Conservation (phyloP, 2,888 invertebrate genomes). For the Parnassius orleans region DNA sequence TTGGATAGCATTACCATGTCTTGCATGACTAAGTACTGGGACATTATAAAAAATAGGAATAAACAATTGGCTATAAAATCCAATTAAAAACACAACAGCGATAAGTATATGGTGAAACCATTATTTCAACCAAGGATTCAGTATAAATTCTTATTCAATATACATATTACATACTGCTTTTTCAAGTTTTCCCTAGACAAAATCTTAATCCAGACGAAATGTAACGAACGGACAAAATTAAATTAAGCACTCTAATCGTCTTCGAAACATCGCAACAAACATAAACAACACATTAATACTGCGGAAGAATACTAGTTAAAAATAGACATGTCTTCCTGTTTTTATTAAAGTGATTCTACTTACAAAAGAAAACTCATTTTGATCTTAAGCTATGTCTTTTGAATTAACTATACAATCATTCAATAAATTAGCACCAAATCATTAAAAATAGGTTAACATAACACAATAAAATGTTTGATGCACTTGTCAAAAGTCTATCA, state of each 20-base stretch:
- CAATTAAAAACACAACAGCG: too few relatives aligned
- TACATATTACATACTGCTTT: too few relatives aligned
- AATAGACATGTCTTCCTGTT: conserved; percentile 52
- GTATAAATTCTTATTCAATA: too few relatives aligned
- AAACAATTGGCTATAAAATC: too few relatives aligned
- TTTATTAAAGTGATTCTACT: conserved; percentile 53
- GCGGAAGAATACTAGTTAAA: conserved; percentile 54
- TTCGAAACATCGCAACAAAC: conserved; percentile 36
- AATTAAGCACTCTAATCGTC: not conserved
- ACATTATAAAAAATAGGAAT: too few relatives aligned
- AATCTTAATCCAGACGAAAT: too few relatives aligned
- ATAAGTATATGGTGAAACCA: too few relatives aligned
- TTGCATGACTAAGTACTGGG: too few relatives aligned
- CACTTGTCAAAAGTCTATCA: conserved; percentile 46
- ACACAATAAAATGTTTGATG: conserved; percentile 37
- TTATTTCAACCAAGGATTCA: too few relatives aligned
- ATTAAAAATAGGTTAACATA: conserved; percentile 54
- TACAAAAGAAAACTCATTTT: conserved; percentile 85
- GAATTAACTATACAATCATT: conserved; percentile 39
- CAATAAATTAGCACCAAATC: conserved; percentile 54
- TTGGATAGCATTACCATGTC: too few relatives aligned
- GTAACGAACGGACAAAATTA: too few relatives aligned
- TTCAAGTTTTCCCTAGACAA: too few relatives aligned
- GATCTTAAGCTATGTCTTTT: conserved; percentile 38
- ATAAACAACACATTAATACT: conserved; percentile 66